Conservation (phyloP, 1,140 invertebrate genomes). For the Alviniconcha marisindica region DNA sequence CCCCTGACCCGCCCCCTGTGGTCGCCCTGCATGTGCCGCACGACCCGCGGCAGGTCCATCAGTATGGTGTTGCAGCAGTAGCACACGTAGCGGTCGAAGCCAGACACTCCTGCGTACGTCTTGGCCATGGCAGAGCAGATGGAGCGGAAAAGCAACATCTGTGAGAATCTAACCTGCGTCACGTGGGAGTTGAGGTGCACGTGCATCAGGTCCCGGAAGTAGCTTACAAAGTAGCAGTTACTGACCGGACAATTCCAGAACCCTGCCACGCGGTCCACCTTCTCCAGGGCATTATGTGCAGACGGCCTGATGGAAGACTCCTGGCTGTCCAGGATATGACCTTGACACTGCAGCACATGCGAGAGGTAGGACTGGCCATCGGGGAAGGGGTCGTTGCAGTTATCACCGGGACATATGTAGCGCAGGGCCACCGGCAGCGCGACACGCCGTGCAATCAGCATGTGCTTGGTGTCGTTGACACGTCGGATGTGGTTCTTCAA, state of each 20-base stretch:
- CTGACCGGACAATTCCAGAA: background rate
- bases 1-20: background rate
- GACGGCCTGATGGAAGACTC: background rate
- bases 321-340: background rate
- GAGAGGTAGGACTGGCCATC: background rate
- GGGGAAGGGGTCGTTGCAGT: background rate
- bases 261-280: background rate
- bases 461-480: background rate
- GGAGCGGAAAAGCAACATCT: constrained; percentile 13
- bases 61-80: constrained; percentile 21
- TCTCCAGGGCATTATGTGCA: background rate
- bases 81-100: constrained; percentile 16
- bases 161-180: background rate
- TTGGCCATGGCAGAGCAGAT: constrained; percentile 20
- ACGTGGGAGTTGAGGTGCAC: background rate
- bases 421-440: background rate
- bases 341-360: background rate
- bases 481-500: background rate
- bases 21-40: background rate
- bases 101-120: background rate
- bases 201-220: background rate
- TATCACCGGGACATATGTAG: background rate
- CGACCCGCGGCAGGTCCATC: background rate
- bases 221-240: background rate
- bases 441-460: background rate